These are phyloP conservation scores for Chrysocyon brachyurus DNA, from an alignment of 2,797 vertebrate genomes.

Conservation along the genomic window DNA sequence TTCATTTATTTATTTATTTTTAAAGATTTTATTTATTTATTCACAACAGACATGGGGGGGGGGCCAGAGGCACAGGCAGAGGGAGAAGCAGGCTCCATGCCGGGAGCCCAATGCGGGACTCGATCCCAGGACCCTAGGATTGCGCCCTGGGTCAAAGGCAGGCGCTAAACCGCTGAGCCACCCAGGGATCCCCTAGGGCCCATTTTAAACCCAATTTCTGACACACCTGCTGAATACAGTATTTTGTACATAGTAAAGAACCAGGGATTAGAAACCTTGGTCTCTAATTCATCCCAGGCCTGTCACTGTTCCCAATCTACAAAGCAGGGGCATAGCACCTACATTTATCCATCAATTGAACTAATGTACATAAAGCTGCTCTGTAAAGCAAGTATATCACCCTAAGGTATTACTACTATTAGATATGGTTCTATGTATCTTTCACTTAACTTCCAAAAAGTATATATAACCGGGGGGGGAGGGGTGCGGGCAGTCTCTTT, in stretches of 20 bases:
- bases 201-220: not conserved
- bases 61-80: no score
- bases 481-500: not conserved
- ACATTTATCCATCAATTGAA: not conserved
- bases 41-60: no score
- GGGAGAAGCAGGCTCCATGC: no score
- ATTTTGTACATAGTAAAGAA: not conserved
- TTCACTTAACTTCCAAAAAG: constrained; percentile 49
- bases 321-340: not conserved
- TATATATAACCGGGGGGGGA: not conserved
- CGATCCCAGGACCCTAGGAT: no score
- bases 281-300: not conserved
- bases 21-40: no score
- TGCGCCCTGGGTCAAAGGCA: no score
- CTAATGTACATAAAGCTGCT: not conserved
- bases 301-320: not conserved
- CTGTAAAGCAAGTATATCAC: not conserved
- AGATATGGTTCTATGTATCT: not conserved
- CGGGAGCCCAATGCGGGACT: no score
- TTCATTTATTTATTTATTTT: no score
- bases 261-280: not conserved
- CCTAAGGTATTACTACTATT: not conserved
- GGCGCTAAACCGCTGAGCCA: no score
- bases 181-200: not conserved
- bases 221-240: not conserved